Evolutionary conservation across 2,797 vertebrate genomes (phyloP).

Genomic region (Smutsia gigantea): DNA sequence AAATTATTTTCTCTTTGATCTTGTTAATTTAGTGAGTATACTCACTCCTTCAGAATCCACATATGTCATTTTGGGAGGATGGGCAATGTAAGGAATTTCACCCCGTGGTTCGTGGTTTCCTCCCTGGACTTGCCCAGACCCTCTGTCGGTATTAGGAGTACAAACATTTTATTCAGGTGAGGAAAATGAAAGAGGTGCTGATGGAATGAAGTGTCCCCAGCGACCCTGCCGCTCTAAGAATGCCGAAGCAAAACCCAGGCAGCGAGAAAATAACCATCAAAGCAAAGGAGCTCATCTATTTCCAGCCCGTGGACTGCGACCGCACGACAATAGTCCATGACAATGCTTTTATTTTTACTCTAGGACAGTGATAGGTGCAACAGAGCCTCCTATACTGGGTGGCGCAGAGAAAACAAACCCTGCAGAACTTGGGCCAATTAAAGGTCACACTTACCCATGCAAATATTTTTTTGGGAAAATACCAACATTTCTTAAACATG

Average conservation of each 20-base stretch:
- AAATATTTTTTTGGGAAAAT: neutral
- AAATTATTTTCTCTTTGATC: neutral
- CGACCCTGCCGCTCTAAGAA: neutral
- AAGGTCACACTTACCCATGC: constrained; percentile 32
- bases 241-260: neutral
- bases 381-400: neutral
- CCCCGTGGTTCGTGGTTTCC: neutral
- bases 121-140: neutral
- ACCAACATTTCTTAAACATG: neutral
- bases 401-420: neutral
- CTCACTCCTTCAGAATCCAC: neutral
- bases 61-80: neutral
- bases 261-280: neutral
- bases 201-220: neutral
- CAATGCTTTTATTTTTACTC: constrained; percentile 65
- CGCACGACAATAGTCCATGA: constrained; percentile 15
- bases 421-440: neutral
- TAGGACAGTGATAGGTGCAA: neutral
- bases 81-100: neutral
- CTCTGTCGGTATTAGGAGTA: neutral
- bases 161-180: constrained; percentile 21
- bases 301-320: constrained; percentile 13
- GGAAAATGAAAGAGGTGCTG: neutral
- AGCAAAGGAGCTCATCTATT: neutral
- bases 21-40: neutral